phyloP scores from a whole-genome alignment of 92 coral and sea anemone genomes.

The Ricordea florida region DNA sequence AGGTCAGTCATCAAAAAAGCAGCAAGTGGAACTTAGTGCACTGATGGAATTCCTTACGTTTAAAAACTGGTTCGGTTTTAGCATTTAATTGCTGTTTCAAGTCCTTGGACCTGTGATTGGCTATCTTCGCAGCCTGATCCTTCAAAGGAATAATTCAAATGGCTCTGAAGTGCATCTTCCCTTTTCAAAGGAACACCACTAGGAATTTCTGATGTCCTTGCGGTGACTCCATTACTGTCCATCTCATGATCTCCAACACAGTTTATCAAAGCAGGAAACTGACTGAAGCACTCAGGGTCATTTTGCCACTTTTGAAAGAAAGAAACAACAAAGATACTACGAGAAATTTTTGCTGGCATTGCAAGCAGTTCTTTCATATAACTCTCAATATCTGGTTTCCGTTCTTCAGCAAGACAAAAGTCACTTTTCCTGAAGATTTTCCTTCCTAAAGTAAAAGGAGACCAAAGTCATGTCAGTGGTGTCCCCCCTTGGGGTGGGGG shows the following conservation, averaged over 20 bases:
- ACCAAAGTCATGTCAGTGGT: too few relatives aligned
- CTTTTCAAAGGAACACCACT: background rate
- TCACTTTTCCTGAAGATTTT: conserved; percentile 82
- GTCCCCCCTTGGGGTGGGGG: too few relatives aligned
- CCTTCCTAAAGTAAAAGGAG: conserved; percentile 63
- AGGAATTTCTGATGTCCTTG: too few relatives aligned
- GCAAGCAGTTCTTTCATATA: conserved; percentile 59
- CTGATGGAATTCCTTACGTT: too few relatives aligned
- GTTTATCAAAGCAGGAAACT: conserved; percentile 47
- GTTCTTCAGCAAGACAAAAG: conserved; percentile 71
- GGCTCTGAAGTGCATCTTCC: background rate
- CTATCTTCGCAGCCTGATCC: background rate
- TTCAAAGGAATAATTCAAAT: background rate
- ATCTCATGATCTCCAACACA: background rate
- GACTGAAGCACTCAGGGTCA: conserved; percentile 67
- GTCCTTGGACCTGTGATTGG: too few relatives aligned
- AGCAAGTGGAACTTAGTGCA: too few relatives aligned
- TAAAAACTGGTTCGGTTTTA: too few relatives aligned
- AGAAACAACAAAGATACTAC: conserved; percentile 39
- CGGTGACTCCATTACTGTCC: too few relatives aligned
- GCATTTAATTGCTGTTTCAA: background rate
- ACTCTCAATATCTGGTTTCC: conserved; percentile 69
- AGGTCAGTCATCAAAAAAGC: too few relatives aligned
- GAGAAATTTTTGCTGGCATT: conserved; percentile 63
- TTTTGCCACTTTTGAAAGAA: conserved; percentile 66